Conservation (phyloP, 2,888 invertebrate species). For the Pollenia angustigena region DNA sequence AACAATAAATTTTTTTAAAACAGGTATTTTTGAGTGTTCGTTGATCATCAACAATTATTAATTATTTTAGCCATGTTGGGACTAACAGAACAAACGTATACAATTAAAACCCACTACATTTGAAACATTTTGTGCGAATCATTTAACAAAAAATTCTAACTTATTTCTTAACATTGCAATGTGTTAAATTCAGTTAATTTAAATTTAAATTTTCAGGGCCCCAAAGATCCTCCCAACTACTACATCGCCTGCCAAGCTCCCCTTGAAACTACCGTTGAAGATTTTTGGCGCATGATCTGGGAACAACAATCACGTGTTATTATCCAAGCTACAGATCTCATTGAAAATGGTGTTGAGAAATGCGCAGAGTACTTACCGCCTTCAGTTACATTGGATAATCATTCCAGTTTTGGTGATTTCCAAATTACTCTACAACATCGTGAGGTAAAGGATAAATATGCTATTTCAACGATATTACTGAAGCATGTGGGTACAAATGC, state of each 20-base stretch:
- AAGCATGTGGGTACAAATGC: conserved; percentile 93
- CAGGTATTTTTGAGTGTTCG: conserved; percentile 37
- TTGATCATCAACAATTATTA: conserved; percentile 42
- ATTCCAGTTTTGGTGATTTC: conserved; percentile 93
- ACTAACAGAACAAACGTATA: not conserved
- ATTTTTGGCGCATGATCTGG: conserved; percentile 99
- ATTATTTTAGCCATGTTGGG: conserved; percentile 47
- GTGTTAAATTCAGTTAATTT: not conserved
- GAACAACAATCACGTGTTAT: conserved; percentile 95
- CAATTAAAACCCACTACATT: conserved; percentile 39
- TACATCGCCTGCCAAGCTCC: conserved; percentile 98
- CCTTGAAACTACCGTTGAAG: conserved; percentile 91
- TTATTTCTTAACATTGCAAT: not conserved
- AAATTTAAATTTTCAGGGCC: conserved; percentile 87
- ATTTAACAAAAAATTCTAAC: no score
- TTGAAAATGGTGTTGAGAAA: conserved; percentile 95
- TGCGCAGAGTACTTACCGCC: conserved; percentile 96
- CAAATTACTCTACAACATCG: conserved; percentile 94
- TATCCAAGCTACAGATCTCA: conserved; percentile 95
- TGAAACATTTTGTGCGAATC: not conserved
- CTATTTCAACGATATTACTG: conserved; percentile 93
- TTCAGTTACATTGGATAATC: conserved; percentile 95
- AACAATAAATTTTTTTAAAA: conserved; percentile 28
- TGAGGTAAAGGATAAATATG: conserved; percentile 95
- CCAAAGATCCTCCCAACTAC: conserved; percentile 91